Conservation (phyloP, 2,113 vertebrate genomes). For the Rattus rattus region DNA sequence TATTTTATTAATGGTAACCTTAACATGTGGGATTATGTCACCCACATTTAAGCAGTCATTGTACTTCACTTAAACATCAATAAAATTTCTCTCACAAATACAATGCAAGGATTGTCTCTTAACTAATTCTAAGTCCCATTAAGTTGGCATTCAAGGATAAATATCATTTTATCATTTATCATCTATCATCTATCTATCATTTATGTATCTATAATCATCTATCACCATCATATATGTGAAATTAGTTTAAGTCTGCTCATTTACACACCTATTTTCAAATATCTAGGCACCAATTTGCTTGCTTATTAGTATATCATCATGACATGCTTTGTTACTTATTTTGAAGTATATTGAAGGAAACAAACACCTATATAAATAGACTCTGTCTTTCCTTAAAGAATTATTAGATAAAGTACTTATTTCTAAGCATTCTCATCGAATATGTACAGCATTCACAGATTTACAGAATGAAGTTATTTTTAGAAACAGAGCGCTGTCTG, state of each 20-base stretch:
- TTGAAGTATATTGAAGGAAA: not conserved
- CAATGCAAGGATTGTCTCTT: rapidly evolving
- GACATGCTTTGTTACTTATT: not conserved
- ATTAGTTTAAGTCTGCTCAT: not conserved
- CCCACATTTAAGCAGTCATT: not conserved
- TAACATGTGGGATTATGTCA: not conserved
- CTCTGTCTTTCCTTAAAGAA: not conserved
- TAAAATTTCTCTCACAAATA: not conserved
- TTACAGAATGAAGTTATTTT: constrained; percentile 54
- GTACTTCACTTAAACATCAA: not conserved
- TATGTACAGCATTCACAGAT: not conserved
- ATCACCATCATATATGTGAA: not conserved
- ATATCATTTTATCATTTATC: not conserved
- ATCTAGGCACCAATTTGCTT: rapidly evolving
- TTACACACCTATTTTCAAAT: not conserved
- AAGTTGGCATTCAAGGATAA: not conserved
- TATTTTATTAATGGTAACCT: not conserved
- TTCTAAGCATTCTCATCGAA: not conserved
- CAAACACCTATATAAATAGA: not conserved
- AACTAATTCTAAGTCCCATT: not conserved
- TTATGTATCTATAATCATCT: not conserved
- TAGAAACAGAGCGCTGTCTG: not conserved
- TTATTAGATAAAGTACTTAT: not conserved
- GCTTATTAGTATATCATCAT: not conserved
- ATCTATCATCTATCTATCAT: not conserved